Percentiles rank a stretch among this genome's conserved stretches.
Conservation (phyloP, 2,888 invertebrate species). For the Drosophila paranaensis region DNA sequence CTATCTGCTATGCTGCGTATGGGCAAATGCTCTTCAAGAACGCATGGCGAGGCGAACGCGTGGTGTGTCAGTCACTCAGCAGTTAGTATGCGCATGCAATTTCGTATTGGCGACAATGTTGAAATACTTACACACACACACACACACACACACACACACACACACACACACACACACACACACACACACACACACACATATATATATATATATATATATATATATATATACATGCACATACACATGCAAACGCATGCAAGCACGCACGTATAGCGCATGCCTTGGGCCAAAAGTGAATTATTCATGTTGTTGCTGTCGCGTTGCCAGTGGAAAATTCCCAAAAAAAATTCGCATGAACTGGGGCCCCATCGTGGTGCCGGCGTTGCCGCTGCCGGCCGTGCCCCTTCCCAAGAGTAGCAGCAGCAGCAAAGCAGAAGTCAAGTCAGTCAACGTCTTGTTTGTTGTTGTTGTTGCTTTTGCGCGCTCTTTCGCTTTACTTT, state of each 20-base stretch:
- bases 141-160: no score
- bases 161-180: no score
- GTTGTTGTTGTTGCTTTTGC: slow-evolving; percentile 38
- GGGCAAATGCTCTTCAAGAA: slow-evolving; percentile 31
- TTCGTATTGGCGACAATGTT: slow-evolving; percentile 73
- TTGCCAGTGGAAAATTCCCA: slow-evolving; percentile 78
- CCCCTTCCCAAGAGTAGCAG: not conserved
- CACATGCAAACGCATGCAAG: slow-evolving; percentile 3
- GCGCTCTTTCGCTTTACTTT: slow-evolving; percentile 61
- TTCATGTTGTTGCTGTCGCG: slow-evolving; percentile 64
- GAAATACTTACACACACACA: slow-evolving; percentile 8
- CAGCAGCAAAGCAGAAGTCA: slow-evolving; percentile 45
- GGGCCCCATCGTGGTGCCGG: slow-evolving; percentile 54
- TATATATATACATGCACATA: not conserved
- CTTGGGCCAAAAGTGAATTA: slow-evolving; percentile 78
- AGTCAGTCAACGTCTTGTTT: slow-evolving; percentile 49
- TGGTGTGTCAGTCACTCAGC: slow-evolving; percentile 2
- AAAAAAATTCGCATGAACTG: slow-evolving; percentile 79
- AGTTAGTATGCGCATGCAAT: slow-evolving; percentile 74
- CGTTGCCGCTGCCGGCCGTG: slow-evolving; percentile 21
- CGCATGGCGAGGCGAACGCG: no score
- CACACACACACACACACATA: no score
- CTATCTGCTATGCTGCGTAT: slow-evolving; percentile 15
- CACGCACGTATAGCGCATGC: slow-evolving; percentile 42
- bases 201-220: no score